Evolutionary conservation across 2,888 invertebrate genomes (phyloP).

Genomic region (Hermaeophaga mercurialis): DNA sequence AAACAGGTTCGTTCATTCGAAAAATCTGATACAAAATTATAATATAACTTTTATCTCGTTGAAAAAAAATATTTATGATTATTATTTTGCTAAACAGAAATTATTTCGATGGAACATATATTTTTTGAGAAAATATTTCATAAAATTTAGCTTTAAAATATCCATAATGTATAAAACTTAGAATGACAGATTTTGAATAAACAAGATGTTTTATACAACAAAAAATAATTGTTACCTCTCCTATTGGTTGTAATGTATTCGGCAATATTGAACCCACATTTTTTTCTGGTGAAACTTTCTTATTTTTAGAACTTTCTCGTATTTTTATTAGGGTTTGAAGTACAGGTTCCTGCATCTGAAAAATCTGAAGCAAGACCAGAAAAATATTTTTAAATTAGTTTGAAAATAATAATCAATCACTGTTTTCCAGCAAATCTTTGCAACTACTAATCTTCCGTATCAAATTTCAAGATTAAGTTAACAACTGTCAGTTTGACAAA

Average conservation of each 20-base stretch:
- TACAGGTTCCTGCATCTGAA: constrained; percentile 4
- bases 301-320: not conserved
- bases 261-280: no score
- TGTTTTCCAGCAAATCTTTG: no score
- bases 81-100: no score
- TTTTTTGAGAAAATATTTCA: no score
- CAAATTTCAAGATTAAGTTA: no score
- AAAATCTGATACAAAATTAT: constrained; percentile 40
- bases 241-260: not conserved
- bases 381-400: no score
- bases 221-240: not conserved
- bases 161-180: not conserved
- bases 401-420: no score
- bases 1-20: constrained; percentile 45
- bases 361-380: constrained; percentile 8
- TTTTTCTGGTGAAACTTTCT: no score
- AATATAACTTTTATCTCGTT: not conserved
- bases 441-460: no score
- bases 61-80: not conserved
- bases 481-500: no score
- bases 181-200: constrained; percentile 1
- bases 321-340: not conserved
- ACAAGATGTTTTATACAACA: no score
- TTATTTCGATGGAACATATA: no score
- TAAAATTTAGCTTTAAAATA: constrained; percentile 7